Percentiles rank a stretch among this genome's conserved stretches.
Conservation (phyloP, 2,113 vertebrate genomes). For the Corythornis vintsioides region DNA sequence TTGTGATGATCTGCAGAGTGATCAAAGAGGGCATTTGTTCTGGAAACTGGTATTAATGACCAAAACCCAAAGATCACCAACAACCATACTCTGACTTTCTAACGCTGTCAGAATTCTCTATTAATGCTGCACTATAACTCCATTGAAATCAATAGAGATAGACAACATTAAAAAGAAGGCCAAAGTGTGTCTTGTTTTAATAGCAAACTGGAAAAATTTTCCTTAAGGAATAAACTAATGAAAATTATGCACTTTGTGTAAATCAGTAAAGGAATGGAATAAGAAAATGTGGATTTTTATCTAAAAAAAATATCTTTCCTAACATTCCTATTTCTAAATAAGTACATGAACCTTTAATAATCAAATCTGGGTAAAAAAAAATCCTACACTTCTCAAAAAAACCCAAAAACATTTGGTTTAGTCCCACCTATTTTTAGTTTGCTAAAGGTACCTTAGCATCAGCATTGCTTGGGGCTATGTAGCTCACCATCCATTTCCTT, state of each 20-base stretch:
- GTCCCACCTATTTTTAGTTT: not conserved
- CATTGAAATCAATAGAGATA: not conserved
- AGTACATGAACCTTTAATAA: not conserved
- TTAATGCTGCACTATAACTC: not conserved
- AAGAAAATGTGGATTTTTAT: not conserved
- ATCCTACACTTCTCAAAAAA: not conserved
- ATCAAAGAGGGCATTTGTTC: not conserved
- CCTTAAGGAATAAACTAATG: not conserved
- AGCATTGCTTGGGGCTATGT: fast-evolving
- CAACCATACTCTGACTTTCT: not conserved
- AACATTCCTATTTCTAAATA: not conserved
- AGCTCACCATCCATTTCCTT: not conserved
- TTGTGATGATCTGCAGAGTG: not conserved
- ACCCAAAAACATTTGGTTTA: not conserved
- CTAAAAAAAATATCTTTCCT: not conserved
- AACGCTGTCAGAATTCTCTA: not conserved
- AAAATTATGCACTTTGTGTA: not conserved
- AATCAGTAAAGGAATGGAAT: not conserved
- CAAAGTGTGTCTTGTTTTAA: not conserved
- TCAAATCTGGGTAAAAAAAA: fast-evolving
- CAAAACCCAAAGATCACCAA: not conserved
- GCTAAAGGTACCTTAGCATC: slow-evolving; percentile 44
- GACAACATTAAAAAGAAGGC: not conserved
- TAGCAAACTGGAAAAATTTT: not conserved
- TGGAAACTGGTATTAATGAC: not conserved